A percentile compares a stretch with the other conserved stretches of the same genome.
These are phyloP conservation scores for Crocallis elinguaria DNA, from an alignment of 2,888 invertebrate species.

Conservation along the genomic window DNA sequence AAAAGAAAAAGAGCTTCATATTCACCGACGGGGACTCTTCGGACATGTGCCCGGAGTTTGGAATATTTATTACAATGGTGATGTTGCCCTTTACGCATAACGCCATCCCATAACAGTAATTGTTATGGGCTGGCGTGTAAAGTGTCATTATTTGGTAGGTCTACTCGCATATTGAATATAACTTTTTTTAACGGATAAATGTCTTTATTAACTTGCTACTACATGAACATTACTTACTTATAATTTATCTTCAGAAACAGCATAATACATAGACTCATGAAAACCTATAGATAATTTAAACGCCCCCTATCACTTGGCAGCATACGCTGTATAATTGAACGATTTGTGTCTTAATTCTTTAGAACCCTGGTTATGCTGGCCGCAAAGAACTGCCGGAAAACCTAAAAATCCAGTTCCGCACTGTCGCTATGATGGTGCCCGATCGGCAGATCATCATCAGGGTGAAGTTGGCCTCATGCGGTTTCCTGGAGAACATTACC, in stretches of 20 bases:
- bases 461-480: constrained; percentile 97
- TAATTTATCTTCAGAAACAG: too few relatives aligned
- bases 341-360: not conserved
- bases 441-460: constrained; percentile 98
- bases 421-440: constrained; percentile 99
- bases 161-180: too few relatives aligned
- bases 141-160: too few relatives aligned
- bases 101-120: too few relatives aligned
- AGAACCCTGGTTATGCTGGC: constrained; percentile 99
- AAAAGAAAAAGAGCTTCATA: constrained; percentile 94
- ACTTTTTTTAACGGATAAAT: too few relatives aligned
- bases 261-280: too few relatives aligned
- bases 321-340: too few relatives aligned
- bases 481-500: constrained; percentile 97
- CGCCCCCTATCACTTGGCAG: too few relatives aligned
- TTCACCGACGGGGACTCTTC: constrained; percentile 98
- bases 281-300: too few relatives aligned
- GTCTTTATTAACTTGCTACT: too few relatives aligned
- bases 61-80: constrained; percentile 99
- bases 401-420: constrained; percentile 98
- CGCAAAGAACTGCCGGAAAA: constrained; percentile 98
- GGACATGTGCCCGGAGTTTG: constrained; percentile 97
- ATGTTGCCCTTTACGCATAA: not conserved
- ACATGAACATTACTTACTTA: too few relatives aligned
- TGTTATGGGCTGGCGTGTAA: too few relatives aligned